Percentiles rank a stretch among this genome's conserved stretches.
Conservation (phyloP, 2,113 vertebrate species). For the Alexandromys fortis region DNA sequence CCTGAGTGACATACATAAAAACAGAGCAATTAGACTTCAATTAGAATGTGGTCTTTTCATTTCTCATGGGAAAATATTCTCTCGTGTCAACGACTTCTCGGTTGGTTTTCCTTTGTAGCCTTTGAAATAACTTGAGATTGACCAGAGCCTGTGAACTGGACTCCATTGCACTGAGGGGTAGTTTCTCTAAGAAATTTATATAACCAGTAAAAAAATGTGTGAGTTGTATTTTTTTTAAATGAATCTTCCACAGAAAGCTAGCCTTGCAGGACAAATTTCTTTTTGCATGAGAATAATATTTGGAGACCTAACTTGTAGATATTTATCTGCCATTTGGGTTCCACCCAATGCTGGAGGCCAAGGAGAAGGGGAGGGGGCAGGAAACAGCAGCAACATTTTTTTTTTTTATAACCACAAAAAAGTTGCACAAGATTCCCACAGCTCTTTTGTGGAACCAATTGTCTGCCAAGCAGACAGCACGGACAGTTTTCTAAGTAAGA, state of each 20-base stretch:
- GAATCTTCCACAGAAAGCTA: background rate
- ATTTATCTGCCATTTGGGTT: conserved; percentile 40
- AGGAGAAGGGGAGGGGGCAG: background rate
- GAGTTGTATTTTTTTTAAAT: background rate
- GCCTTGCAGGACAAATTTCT: background rate
- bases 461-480: no score
- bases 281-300: conserved; percentile 37
- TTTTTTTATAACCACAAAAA: background rate
- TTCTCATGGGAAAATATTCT: conserved; percentile 1
- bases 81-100: background rate
- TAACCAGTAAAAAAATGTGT: background rate
- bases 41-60: background rate
- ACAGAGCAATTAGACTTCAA: background rate
- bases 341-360: conserved; percentile 44
- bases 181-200: conserved; percentile 18
- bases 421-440: background rate
- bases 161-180: background rate
- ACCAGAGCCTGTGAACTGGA: background rate
- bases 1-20: background rate
- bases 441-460: background rate
- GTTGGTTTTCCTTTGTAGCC: background rate
- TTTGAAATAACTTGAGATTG: background rate
- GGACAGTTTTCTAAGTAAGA: background rate
- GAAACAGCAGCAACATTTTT: background rate
- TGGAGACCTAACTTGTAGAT: conserved; percentile 34